A percentile compares a stretch with the other conserved stretches of the same genome.
Conservation (phyloP, 53 echinoderm and acorn worm genomes). For the Holothuria scabra region DNA sequence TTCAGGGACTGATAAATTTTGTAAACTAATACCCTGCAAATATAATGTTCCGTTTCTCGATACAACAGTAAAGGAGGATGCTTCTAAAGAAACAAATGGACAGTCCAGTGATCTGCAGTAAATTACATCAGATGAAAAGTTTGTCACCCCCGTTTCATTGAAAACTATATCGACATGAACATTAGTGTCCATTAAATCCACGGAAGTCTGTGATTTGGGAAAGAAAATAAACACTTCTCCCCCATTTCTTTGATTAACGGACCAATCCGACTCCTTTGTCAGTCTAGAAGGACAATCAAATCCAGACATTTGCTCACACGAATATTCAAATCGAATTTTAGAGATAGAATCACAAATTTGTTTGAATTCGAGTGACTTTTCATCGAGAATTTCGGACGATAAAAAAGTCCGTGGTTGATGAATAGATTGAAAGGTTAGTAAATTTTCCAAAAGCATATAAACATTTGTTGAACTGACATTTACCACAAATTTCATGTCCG, state of each 20-base stretch:
- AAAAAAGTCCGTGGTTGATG: too few relatives aligned
- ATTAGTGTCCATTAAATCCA: background rate
- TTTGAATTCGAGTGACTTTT: background rate
- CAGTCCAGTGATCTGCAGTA: background rate
- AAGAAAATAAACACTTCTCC: background rate
- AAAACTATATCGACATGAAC: background rate
- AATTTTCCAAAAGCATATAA: too few relatives aligned
- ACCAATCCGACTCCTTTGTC: slow-evolving; percentile 2
- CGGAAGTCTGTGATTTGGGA: background rate
- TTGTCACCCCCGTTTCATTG: background rate
- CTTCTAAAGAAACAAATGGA: background rate
- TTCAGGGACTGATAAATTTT: background rate
- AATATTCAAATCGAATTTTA: background rate
- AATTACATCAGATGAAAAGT: background rate
- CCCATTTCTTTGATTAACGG: background rate
- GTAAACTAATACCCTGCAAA: background rate
- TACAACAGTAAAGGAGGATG: background rate
- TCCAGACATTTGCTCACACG: background rate
- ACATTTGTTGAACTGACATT: background rate
- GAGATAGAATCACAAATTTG: background rate
- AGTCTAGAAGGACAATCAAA: background rate
- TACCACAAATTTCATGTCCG: background rate
- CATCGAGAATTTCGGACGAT: too few relatives aligned
- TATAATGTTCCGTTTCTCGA: background rate
- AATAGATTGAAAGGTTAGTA: too few relatives aligned